Base-by-base conservation (phyloP, 2,888 invertebrate species). In the Pristionchus arcanus region DNA sequence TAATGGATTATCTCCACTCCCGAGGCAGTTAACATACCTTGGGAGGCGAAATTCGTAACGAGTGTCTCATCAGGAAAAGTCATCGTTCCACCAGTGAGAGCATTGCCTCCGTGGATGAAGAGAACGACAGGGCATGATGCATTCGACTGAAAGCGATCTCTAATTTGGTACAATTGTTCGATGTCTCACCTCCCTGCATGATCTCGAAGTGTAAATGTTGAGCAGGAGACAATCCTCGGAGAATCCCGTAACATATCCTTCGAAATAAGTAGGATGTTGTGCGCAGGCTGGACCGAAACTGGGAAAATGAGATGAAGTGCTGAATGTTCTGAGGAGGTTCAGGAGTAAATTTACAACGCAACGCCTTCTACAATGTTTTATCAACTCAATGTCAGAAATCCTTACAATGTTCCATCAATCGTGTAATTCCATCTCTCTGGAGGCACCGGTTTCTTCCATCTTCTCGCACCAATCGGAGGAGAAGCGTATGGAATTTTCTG, bases 241-340 rank as follows among this genome's bases (percentile, higher is more conserved):
- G 88, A 63, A 88, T 77, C 77, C 88, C 2, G 74, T 55, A 1
- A 31, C 55, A 2, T 16, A 59, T 2, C 87, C 71, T 5, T 49
- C 31, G 11, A 15, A 42, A 15, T 28, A 42, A 21, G 42, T 25
- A n/a, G 63, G 19, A n/a, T n/a, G 37, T 42, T 71, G 66, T 0
- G 71, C 42, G 49, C 87, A 87, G 1, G 68, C 87, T 7, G 87
- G 68, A 31, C 87, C 87, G 68, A 87, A 87, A 31, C 87, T 87
- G 87, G 25, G 42, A 81, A 13, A 37, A 37, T 7, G 21, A 13
- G 13, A 49, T 49, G 42, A 13, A 42, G 42, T 42, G 42, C 42
- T 42, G 42, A 42, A 42, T 9, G 42, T 42, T 42, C 42, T 42
- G 42, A 42, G 42, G 5, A 42, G 5, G 42, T 42, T 42, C 3